Conservation (phyloP, 2,113 vertebrate species). For the Baryphthengus martii region DNA sequence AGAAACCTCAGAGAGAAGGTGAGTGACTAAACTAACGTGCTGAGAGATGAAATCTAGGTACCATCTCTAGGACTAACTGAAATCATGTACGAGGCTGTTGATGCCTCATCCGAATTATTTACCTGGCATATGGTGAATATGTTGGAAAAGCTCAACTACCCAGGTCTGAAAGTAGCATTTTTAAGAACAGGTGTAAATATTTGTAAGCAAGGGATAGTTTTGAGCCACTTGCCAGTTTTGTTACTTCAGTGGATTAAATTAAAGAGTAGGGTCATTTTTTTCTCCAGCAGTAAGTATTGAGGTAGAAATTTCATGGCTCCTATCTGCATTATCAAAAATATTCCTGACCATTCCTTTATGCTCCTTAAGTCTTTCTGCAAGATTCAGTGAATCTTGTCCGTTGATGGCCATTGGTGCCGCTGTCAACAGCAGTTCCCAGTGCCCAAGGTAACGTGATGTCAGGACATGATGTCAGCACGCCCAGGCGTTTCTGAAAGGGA, state of each 20-base stretch:
- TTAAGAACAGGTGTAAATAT: rapidly evolving
- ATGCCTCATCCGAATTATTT: neutral
- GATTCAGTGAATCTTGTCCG: neutral
- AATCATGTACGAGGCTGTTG: neutral
- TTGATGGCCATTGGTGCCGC: neutral
- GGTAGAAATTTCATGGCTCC: neutral
- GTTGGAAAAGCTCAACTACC: rapidly evolving
- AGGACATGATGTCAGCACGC: neutral
- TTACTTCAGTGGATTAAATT: neutral
- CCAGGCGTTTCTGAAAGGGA: neutral
- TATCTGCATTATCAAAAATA: neutral
- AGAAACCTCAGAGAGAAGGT: neutral
- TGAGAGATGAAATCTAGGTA: neutral
- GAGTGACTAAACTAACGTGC: neutral
- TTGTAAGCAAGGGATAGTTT: neutral
- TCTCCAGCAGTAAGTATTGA: neutral
- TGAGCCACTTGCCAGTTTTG: neutral
- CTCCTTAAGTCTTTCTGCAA: neutral
- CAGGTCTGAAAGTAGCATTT: neutral
- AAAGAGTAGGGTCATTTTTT: neutral
- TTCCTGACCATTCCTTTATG: neutral
- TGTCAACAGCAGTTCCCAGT: neutral
- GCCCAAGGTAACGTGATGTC: too few relatives aligned
- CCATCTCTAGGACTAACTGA: neutral
- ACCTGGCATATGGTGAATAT: neutral